Conservation (phyloP, 2,888 invertebrate species). For the Eilema caniola region DNA sequence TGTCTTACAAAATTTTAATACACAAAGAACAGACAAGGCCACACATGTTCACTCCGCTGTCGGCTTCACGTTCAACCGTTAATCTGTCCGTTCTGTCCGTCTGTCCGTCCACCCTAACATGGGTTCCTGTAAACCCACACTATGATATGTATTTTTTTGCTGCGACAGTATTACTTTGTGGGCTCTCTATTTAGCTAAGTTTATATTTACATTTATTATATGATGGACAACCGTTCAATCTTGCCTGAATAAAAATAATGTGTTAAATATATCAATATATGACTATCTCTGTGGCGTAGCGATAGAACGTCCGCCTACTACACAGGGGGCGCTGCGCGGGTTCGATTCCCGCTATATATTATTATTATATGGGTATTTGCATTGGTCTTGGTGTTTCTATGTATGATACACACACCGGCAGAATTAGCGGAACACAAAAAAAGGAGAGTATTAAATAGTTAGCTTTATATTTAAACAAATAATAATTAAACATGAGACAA, state of each 20-base stretch:
- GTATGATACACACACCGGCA: too few relatives aligned
- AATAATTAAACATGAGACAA: too few relatives aligned
- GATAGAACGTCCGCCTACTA: too few relatives aligned
- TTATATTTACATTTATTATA: constrained; percentile 12
- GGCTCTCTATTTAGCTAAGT: constrained; percentile 43
- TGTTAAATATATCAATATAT: too few relatives aligned
- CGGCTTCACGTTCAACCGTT: constrained; percentile 54
- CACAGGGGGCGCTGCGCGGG: too few relatives aligned
- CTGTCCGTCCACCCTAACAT: constrained; percentile 60
- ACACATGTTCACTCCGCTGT: constrained; percentile 51
- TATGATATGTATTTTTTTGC: constrained; percentile 54
- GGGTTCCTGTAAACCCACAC: constrained; percentile 52
- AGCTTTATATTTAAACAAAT: too few relatives aligned
- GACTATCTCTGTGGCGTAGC: too few relatives aligned
- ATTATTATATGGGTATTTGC: too few relatives aligned
- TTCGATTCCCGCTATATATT: too few relatives aligned
- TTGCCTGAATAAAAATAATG: not conserved
- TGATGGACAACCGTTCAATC: not conserved
- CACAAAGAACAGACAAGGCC: constrained; percentile 40
- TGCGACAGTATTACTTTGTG: constrained; percentile 41
- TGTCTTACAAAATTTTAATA: constrained; percentile 40
- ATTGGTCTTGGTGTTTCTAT: too few relatives aligned
- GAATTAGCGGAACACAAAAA: too few relatives aligned
- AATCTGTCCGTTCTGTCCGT: constrained; percentile 64
- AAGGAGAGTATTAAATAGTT: too few relatives aligned